phyloP scores from a whole-genome alignment of 2,113 vertebrate genomes.

The Procavia capensis region DNA sequence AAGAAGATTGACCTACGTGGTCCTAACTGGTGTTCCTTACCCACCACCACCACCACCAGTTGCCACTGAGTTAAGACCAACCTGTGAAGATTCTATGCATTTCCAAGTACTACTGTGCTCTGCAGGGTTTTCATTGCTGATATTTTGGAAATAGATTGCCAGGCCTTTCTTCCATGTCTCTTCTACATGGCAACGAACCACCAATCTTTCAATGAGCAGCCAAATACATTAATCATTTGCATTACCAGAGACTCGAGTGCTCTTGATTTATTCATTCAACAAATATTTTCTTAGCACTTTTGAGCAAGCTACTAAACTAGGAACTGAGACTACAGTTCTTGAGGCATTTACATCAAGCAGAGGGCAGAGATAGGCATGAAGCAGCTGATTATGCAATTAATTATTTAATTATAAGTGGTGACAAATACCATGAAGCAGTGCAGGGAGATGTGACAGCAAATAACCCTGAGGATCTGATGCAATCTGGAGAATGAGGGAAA shows the following conservation, averaged over 20 bases:
- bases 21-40: background rate
- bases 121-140: background rate
- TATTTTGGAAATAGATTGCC: background rate
- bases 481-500: background rate
- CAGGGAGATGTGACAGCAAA: slow-evolving; percentile 23
- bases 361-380: background rate
- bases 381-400: slow-evolving; percentile 68
- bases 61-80: background rate
- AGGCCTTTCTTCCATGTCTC: background rate
- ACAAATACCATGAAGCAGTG: slow-evolving; percentile 35
- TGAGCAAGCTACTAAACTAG: background rate
- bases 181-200: background rate
- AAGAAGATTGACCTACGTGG: background rate
- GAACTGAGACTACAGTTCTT: background rate
- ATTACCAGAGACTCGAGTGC: background rate
- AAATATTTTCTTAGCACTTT: background rate
- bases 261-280: background rate
- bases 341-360: background rate
- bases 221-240: background rate
- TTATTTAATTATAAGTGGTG: slow-evolving; percentile 44
- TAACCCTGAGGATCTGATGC: background rate
- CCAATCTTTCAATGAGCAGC: background rate
- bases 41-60: background rate
- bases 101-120: background rate
- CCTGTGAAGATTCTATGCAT: background rate